Evolutionary conservation across 2,113 vertebrate species (phyloP), one percentile per base, ranked within the genome.

Genomic region (Sinocyclocheilus maitianheensis): DNA sequence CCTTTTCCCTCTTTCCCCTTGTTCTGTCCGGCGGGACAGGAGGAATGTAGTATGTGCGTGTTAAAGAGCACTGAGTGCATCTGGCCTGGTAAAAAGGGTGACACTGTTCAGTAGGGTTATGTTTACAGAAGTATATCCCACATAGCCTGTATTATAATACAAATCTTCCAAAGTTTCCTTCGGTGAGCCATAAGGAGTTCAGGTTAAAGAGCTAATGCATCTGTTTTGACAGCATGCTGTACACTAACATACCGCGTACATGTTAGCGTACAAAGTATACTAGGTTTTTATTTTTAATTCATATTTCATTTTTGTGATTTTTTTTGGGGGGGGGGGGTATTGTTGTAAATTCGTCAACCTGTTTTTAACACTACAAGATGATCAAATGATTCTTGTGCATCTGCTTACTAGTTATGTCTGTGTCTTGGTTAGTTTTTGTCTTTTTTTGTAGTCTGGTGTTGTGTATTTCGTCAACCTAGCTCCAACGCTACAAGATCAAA

Each of bases 21-120:
- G 79, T 60, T 53, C 37, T 48, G 40, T 60, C 75, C 71, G 13
- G 43, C 46, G 85, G 85, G 69, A 81, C 46, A 60, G 78, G 34
- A 82, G 79, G 69, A 83, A 86, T 86, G 69, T 86, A 20, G 55
- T 76, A 76, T 77, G 18, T 83, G 69, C 16, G 71, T 86, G 79
- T 65, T 83, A 86, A 86, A 80, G 77, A 60, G 85, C 46, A 46
- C 18, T 71, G 55, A 69, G 76, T 79, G 48, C 74, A 51, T 37
- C 16, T 43, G 48, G 18, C 40, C 65, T 51, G 63, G 81, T 82
- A n/a, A 24, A 34, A 82, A 6, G 63, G 80, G 58, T 60, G 37
- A 60, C 51, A 26, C 51, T 69, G 46, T 85, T 37, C 12, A 60
- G 62, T 11, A 53, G 24, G 10, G 55, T 24, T 55, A 46, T 37